Percentiles rank a stretch among this genome's conserved stretches.
phyloP scores from a whole-genome alignment of 2,113 vertebrate genomes.

The Boleophthalmus pectinirostris region DNA sequence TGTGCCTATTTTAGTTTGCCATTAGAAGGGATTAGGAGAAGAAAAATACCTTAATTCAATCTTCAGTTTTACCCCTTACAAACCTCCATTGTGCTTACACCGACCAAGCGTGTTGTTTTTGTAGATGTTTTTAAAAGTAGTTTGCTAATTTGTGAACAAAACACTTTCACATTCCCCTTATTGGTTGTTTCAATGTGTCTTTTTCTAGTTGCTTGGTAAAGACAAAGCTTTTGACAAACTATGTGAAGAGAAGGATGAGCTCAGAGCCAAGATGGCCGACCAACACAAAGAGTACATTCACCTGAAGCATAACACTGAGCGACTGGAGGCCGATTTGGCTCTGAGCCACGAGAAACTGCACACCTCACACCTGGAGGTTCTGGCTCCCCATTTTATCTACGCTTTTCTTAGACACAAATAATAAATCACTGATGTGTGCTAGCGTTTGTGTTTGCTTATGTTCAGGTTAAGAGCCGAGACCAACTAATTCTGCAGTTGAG shows the following conservation, averaged over 20 bases:
- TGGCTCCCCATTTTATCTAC: conserved; percentile 6
- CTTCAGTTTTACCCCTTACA: neutral
- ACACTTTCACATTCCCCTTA: neutral
- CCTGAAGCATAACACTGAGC: conserved; percentile 58
- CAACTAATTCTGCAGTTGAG: conserved; percentile 67
- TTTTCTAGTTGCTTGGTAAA: conserved; percentile 50
- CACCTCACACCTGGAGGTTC: conserved; percentile 66
- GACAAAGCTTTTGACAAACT: conserved; percentile 61
- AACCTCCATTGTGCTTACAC: neutral
- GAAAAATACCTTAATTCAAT: neutral
- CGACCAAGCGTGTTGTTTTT: neutral
- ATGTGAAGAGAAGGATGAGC: conserved; percentile 50
- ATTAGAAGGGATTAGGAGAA: neutral
- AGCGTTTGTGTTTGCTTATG: conserved; percentile 1
- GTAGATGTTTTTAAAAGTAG: neutral
- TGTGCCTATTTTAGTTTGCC: neutral
- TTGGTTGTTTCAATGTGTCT: neutral
- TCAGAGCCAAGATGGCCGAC: conserved; percentile 66
- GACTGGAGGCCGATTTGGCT: conserved; percentile 67
- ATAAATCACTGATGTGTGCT: neutral
- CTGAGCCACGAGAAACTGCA: conserved; percentile 64
- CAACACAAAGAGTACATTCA: conserved; percentile 51
- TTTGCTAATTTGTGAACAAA: neutral
- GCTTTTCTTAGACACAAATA: conserved; percentile 4
- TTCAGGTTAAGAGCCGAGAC: conserved; percentile 61